Conservation (phyloP, 1,140 invertebrate species). For the Hesperophylax magnus region DNA sequence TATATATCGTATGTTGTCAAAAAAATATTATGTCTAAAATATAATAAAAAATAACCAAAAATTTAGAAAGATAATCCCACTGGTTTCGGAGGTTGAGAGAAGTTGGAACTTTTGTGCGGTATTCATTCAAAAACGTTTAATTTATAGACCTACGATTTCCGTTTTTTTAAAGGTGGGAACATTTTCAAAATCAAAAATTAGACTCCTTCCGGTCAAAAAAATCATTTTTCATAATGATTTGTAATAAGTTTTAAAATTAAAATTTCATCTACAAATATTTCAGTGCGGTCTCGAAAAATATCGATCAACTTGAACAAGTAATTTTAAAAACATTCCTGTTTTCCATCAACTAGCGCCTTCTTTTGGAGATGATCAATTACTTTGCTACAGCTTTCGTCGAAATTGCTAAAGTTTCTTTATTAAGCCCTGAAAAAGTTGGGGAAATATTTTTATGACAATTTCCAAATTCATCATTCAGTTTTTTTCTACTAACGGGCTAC, state of each 20-base stretch:
- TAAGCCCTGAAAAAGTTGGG: slow-evolving; percentile 18
- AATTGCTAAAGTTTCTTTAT: slow-evolving; percentile 47
- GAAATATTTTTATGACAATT: slow-evolving; percentile 34
- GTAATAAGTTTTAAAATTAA: background rate
- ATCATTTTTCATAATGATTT: no score
- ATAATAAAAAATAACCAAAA: no score
- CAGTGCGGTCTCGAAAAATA: background rate
- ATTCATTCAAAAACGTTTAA: no score
- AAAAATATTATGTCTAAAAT: no score
- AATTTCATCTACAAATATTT: background rate
- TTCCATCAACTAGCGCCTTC: background rate
- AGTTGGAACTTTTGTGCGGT: no score
- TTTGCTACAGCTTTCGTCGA: slow-evolving; percentile 26
- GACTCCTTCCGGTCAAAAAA: no score
- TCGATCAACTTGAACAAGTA: background rate
- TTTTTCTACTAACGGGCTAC: slow-evolving; percentile 14
- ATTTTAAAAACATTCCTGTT: slow-evolving; percentile 14
- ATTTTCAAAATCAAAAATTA: no score
- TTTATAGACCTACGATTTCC: no score
- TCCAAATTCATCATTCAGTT: slow-evolving; percentile 18
- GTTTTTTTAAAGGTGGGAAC: no score
- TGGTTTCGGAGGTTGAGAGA: no score
- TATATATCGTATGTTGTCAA: no score
- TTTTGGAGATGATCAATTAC: slow-evolving; percentile 46
- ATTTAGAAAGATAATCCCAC: no score